Percentiles rank a stretch among this genome's conserved stretches.
These are phyloP conservation scores for Smittia aterrima DNA, from an alignment of 2,888 invertebrate species.

Conservation along the genomic window DNA sequence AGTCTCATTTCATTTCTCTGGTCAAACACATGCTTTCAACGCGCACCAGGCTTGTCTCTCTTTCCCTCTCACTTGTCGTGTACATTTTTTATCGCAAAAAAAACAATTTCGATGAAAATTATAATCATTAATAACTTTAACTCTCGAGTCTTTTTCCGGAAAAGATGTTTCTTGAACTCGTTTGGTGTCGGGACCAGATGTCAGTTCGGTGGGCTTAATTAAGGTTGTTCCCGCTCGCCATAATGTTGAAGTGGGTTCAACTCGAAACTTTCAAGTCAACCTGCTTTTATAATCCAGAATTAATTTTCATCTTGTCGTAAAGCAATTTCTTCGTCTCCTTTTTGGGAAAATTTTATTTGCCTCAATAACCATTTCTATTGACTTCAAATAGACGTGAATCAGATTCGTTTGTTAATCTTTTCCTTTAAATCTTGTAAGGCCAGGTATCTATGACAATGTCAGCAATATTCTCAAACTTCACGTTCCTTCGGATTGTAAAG, in stretches of 20 bases:
- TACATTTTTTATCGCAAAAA: neutral
- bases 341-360: too few relatives aligned
- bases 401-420: too few relatives aligned
- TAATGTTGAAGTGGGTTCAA: neutral
- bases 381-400: too few relatives aligned
- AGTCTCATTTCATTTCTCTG: neutral
- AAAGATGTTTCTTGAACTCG: constrained; percentile 2
- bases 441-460: too few relatives aligned
- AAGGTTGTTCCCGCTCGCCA: neutral
- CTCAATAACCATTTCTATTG: too few relatives aligned
- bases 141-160: neutral
- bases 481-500: neutral
- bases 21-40: constrained; percentile 12
- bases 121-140: constrained; percentile 24
- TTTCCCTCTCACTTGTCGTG: neutral
- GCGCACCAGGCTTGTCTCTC: constrained; percentile 24
- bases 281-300: too few relatives aligned
- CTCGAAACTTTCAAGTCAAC: too few relatives aligned
- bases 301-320: too few relatives aligned
- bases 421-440: too few relatives aligned
- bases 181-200: neutral
- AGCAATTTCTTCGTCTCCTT: too few relatives aligned
- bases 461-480: neutral
- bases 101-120: constrained; percentile 26
- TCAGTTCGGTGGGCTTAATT: constrained; percentile 1